A percentile compares a stretch with the other conserved stretches of the same genome.
phyloP scores from a whole-genome alignment of 2,797 vertebrate genomes.

The Esox lucius region DNA sequence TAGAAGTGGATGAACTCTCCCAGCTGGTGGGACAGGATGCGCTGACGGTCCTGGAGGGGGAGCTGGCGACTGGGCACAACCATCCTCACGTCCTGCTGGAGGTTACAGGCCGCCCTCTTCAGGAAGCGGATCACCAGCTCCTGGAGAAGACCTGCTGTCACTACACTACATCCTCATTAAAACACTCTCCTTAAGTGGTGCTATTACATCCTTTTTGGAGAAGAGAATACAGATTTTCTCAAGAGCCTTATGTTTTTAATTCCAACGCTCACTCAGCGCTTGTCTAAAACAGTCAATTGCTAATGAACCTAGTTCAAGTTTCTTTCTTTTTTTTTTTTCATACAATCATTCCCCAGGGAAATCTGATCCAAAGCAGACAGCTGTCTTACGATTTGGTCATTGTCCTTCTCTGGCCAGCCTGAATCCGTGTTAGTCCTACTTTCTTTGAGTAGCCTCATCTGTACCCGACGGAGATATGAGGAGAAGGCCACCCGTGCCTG shows the following conservation, averaged over 20 bases:
- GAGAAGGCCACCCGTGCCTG: constrained; percentile 94
- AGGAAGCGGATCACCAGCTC: constrained; percentile 93
- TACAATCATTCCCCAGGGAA: constrained; percentile 17
- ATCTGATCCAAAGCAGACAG: constrained; percentile 26
- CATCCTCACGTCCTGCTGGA: constrained; percentile 84
- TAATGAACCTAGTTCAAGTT: constrained; percentile 44
- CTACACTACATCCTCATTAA: constrained; percentile 29
- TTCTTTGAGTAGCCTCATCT: constrained; percentile 85
- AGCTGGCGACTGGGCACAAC: constrained; percentile 80
- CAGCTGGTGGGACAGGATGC: constrained; percentile 87
- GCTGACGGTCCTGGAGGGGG: constrained; percentile 79
- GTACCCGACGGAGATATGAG: constrained; percentile 90
- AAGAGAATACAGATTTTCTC: not conserved
- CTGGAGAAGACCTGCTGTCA: constrained; percentile 62
- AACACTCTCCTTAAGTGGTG: not conserved
- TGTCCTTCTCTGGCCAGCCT: constrained; percentile 83
- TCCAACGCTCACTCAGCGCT: constrained; percentile 38
- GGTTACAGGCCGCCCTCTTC: constrained; percentile 86
- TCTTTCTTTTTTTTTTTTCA: too few relatives aligned
- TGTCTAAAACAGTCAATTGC: constrained; percentile 32
- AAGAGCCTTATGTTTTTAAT: constrained; percentile 41
- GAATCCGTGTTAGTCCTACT: constrained; percentile 70
- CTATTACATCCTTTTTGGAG: not conserved
- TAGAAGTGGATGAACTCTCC: constrained; percentile 88
- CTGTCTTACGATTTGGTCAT: constrained; percentile 88